Evolutionary conservation across 2,888 invertebrate species (phyloP), one percentile per base, ranked within the genome.

Genomic region (Parnassius mnemosyne): DNA sequence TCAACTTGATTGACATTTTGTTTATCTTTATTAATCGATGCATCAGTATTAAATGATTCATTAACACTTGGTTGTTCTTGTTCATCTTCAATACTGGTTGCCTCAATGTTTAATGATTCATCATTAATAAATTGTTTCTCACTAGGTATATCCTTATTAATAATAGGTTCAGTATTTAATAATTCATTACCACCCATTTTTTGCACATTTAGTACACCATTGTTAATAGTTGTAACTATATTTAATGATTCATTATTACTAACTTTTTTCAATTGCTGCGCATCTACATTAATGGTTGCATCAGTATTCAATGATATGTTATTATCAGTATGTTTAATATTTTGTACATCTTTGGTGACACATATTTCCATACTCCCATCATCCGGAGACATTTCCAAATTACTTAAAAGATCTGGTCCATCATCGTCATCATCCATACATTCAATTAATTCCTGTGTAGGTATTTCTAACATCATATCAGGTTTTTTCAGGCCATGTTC

Each of bases 381-480:
- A 34, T 64, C 56, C 20, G 56, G 43, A 43, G 53, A 63, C 54
- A 55, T 46, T 51, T 50, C 54, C n/a, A 58, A 55, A 55, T 50
- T 58, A 46, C 51, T 43, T 50, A 63, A 42, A 5, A 62, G 50
- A 13, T 58, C 58, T 41, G 57, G 53, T 13, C 51, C 63, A 51
- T 60, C 49, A 49, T 58, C 63, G 46, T 63, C 63, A 10, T 80
- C 73, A 68, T 77, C 77, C 61, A 70, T 74, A 46, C 65, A 68
- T 44, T 72, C 70, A 68, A 84, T 80, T 0, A 84, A 53, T 20
- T 84, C 83, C 68, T 87, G 85, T 1, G 78, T 78, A 7, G 88
- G 89, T 71, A 89, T 89, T 68, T 89, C 84, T 49, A 89, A 65
- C 89, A 89, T 89, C 10, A 79, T 72, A 70, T 89, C 82, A 2